A percentile compares a stretch with the other conserved stretches of the same genome.
Conservation (phyloP, 2,888 invertebrate genomes). For the Leptinotarsa rubiginosa region DNA sequence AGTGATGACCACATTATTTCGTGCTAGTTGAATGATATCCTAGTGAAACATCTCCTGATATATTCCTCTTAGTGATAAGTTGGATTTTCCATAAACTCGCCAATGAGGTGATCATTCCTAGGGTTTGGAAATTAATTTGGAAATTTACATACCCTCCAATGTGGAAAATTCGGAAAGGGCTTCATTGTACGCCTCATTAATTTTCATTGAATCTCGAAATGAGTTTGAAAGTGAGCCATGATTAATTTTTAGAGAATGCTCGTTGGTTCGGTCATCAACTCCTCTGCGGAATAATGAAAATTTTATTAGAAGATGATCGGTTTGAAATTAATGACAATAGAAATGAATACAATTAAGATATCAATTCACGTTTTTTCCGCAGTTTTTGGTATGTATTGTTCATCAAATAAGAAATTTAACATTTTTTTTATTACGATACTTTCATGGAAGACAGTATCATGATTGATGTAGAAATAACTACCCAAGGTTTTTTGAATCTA, state of each 20-base stretch:
- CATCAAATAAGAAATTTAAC: too few relatives aligned
- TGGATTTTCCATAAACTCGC: not conserved
- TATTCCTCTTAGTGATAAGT: not conserved
- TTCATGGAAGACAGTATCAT: too few relatives aligned
- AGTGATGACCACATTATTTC: too few relatives aligned
- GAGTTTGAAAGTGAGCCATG: not conserved
- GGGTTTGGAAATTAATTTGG: not conserved
- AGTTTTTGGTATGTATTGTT: too few relatives aligned
- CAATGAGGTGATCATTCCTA: too few relatives aligned
- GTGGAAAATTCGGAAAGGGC: not conserved
- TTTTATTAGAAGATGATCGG: not conserved
- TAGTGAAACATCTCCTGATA: not conserved
- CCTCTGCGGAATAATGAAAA: not conserved
- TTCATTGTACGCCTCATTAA: not conserved
- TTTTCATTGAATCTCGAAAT: not conserved
- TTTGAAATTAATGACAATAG: too few relatives aligned
- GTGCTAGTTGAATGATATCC: too few relatives aligned
- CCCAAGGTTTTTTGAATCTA: too few relatives aligned
- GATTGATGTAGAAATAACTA: too few relatives aligned
- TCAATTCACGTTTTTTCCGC: too few relatives aligned
- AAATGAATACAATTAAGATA: too few relatives aligned
- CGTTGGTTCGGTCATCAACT: not conserved
- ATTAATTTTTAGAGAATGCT: not conserved
- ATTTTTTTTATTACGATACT: too few relatives aligned
- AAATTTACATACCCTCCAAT: not conserved